These are phyloP conservation scores for Schrankia costaestrigalis DNA, from an alignment of 2,888 invertebrate genomes.

Conservation along the genomic window DNA sequence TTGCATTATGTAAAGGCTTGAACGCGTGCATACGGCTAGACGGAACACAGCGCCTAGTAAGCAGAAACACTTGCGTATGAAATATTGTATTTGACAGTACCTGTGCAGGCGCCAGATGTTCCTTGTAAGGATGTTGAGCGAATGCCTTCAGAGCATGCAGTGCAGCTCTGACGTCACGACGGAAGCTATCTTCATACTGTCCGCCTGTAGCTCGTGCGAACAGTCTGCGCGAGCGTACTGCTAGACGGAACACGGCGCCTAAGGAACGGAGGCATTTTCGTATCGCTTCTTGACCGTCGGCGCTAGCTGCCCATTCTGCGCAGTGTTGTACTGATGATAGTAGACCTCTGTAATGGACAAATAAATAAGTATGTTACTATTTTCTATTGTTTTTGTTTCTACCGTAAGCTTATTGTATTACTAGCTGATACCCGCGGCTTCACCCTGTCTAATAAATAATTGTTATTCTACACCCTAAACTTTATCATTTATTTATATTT, in stretches of 20 bases:
- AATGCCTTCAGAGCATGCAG: slow-evolving; percentile 90
- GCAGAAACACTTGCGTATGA: background rate
- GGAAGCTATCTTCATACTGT: slow-evolving; percentile 93
- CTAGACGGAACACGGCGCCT: slow-evolving; percentile 95
- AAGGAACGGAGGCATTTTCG: slow-evolving; percentile 94
- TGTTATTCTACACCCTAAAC: too few species aligned
- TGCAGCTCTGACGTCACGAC: slow-evolving; percentile 89
- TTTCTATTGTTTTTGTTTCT: background rate
- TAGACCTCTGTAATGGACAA: slow-evolving; percentile 82
- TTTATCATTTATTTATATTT: too few species aligned
- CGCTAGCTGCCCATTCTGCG: slow-evolving; percentile 91
- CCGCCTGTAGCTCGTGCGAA: slow-evolving; percentile 94
- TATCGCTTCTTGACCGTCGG: slow-evolving; percentile 93
- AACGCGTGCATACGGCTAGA: too few species aligned
- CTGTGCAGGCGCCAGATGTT: slow-evolving; percentile 89
- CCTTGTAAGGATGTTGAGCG: slow-evolving; percentile 83
- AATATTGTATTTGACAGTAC: slow-evolving; percentile 41
- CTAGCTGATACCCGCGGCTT: too few species aligned
- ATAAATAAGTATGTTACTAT: background rate
- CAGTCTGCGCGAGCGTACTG: slow-evolving; percentile 92
- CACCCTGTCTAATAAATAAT: too few species aligned
- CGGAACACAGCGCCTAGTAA: too few species aligned
- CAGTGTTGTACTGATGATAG: slow-evolving; percentile 94
- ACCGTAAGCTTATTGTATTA: background rate
- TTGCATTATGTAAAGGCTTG: too few species aligned